Percentiles rank a stretch among this genome's conserved stretches.
Evolutionary conservation across 1,140 invertebrate species (phyloP).

Genomic region (Hyles vespertilio): DNA sequence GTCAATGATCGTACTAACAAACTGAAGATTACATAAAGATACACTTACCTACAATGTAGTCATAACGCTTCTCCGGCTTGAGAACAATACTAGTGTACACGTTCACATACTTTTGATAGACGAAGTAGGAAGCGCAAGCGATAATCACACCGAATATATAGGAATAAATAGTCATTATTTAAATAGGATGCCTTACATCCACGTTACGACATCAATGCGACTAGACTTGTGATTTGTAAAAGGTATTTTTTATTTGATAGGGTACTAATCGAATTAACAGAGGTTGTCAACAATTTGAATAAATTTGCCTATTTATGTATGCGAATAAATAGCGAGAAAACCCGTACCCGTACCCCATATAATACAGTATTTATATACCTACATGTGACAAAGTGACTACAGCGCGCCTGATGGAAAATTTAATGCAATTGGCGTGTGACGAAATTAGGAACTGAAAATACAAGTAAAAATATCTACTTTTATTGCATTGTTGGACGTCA

Average conservation of each 20-base stretch:
- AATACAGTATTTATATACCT: too few relatives aligned
- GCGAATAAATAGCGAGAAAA: too few relatives aligned
- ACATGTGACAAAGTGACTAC: too few relatives aligned
- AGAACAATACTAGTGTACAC: slow-evolving; percentile 46
- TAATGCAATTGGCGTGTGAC: too few relatives aligned
- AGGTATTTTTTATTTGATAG: slow-evolving; percentile 14
- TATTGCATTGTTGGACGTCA: too few relatives aligned
- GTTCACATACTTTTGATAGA: slow-evolving; percentile 53
- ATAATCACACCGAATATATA: slow-evolving; percentile 45
- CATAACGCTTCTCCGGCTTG: slow-evolving; percentile 57
- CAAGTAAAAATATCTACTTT: too few relatives aligned
- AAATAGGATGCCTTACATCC: not conserved
- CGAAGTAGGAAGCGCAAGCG: slow-evolving; percentile 44
- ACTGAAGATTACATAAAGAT: too few relatives aligned
- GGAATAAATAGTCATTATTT: slow-evolving; percentile 40
- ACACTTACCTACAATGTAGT: slow-evolving; percentile 68
- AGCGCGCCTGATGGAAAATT: too few relatives aligned
- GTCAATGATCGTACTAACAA: too few relatives aligned
- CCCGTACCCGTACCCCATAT: too few relatives aligned
- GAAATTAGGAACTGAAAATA: too few relatives aligned
- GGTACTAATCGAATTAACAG: slow-evolving; percentile 62
- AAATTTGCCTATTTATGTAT: too few relatives aligned
- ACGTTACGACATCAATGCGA: slow-evolving; percentile 1
- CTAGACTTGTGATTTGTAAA: slow-evolving; percentile 15
- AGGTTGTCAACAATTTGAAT: slow-evolving; percentile 33